phyloP scores from a whole-genome alignment of 2,797 vertebrate species.

The Acipenser oxyrinchus region DNA sequence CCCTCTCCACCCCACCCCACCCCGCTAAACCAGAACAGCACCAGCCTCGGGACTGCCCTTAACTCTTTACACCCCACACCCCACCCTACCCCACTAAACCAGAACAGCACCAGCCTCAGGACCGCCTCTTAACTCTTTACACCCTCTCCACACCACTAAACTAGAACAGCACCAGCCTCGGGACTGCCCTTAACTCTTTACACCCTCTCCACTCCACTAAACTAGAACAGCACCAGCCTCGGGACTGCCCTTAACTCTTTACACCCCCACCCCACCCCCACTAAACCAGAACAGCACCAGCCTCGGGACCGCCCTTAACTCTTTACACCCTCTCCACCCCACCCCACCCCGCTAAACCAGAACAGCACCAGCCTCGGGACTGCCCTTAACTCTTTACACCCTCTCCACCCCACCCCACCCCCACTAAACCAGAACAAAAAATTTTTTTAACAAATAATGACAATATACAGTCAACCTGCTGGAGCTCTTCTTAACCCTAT shows the following conservation, averaged over 20 bases:
- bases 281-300: slow-evolving; percentile 28
- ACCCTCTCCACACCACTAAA: slow-evolving; percentile 18
- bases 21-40: slow-evolving; percentile 29
- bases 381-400: slow-evolving; percentile 13
- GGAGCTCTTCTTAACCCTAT: too few relatives aligned
- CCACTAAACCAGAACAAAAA: slow-evolving; percentile 27
- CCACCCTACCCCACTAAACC: slow-evolving; percentile 23
- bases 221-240: slow-evolving; percentile 26
- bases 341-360: slow-evolving; percentile 33
- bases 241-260: slow-evolving; percentile 19
- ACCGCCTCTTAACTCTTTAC: slow-evolving; percentile 17
- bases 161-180: slow-evolving; percentile 26
- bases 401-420: slow-evolving; percentile 17
- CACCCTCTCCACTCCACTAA: slow-evolving; percentile 17
- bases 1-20: slow-evolving; percentile 7
- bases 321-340: neutral
- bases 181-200: slow-evolving; percentile 19
- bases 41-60: slow-evolving; percentile 25
- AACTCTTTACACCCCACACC: neutral
- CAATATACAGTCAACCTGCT: too few relatives aligned
- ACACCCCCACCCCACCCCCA: neutral
- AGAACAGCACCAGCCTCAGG: slow-evolving; percentile 25
- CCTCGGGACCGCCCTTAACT: slow-evolving; percentile 22
- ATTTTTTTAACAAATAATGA: too few relatives aligned
- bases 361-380: slow-evolving; percentile 25